Percentiles rank a stretch among this genome's conserved stretches.
Conservation (phyloP, 2,113 vertebrate species). For the Neolamprologus toae region DNA sequence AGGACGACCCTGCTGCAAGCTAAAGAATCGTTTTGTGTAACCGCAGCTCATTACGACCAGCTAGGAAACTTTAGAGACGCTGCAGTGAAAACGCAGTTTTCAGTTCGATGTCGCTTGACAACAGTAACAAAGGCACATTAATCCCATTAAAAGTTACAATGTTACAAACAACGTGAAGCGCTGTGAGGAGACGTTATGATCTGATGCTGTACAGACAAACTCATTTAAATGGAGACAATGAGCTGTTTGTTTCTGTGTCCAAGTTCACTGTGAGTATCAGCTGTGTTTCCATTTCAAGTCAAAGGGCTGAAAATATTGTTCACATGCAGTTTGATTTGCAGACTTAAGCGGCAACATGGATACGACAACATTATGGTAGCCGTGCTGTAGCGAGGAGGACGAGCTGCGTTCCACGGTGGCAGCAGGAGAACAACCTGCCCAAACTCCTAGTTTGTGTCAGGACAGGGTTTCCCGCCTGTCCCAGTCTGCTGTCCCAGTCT, state of each 20-base stretch:
- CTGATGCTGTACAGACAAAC: neutral
- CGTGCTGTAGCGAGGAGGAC: neutral
- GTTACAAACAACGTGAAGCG: rapidly evolving
- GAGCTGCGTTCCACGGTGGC: neutral
- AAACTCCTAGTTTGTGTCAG: rapidly evolving
- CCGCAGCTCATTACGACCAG: neutral
- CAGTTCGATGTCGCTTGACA: neutral
- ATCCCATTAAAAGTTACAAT: neutral
- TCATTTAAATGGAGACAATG: neutral
- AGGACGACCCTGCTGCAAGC: rapidly evolving
- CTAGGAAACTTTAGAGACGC: neutral
- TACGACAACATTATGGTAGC: neutral
- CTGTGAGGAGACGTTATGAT: neutral
- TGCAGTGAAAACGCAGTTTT: neutral
- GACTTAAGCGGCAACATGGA: neutral
- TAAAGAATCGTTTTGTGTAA: rapidly evolving
- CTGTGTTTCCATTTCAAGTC: neutral
- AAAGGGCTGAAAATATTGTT: neutral
- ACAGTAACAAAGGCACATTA: neutral
- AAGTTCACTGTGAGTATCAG: rapidly evolving
- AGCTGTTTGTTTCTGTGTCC: neutral
- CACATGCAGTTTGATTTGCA: neutral
- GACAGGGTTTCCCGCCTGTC: neutral
- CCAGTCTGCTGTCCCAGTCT: neutral
- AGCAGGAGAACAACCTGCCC: neutral